phyloP scores from a whole-genome alignment of 53 echinoderm and acorn worm genomes.

The Zoroaster sp. region DNA sequence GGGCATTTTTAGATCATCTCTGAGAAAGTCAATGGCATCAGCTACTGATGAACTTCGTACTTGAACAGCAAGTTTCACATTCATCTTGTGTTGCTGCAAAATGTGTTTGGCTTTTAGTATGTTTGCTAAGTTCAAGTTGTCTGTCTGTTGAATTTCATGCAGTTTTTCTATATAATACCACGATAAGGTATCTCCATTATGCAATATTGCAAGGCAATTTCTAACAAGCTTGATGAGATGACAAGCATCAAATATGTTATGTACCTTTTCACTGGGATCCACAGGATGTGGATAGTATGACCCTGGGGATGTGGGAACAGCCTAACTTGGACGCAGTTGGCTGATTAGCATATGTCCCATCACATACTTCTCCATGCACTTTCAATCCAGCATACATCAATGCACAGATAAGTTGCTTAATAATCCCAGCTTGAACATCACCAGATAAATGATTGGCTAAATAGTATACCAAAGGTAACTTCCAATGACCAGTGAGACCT shows the following conservation, averaged over 20 bases:
- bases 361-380: conserved; percentile 40
- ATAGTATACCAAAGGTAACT: conserved; percentile 58
- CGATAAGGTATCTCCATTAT: conserved; percentile 42
- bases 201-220: conserved; percentile 62
- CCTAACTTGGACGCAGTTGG: neutral
- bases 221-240: conserved; percentile 60
- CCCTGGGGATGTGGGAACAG: neutral
- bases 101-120: conserved; percentile 63
- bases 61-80: conserved; percentile 55
- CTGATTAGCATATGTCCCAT: conserved; percentile 51
- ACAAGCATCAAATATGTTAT: conserved; percentile 70
- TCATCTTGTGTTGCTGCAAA: conserved; percentile 51
- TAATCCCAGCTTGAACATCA: conserved; percentile 36
- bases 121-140: conserved; percentile 60
- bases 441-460: conserved; percentile 49
- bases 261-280: conserved; percentile 57
- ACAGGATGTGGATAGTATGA: conserved; percentile 44
- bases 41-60: conserved; percentile 64
- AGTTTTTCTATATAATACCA: conserved; percentile 70
- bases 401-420: conserved; percentile 49
- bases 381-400: conserved; percentile 43
- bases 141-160: conserved; percentile 43
- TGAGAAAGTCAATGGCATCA: conserved; percentile 63
- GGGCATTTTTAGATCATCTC: conserved; percentile 36
- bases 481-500: conserved; percentile 58